Base-by-base conservation (phyloP, 1,140 invertebrate genomes). In the Mya arenaria region DNA sequence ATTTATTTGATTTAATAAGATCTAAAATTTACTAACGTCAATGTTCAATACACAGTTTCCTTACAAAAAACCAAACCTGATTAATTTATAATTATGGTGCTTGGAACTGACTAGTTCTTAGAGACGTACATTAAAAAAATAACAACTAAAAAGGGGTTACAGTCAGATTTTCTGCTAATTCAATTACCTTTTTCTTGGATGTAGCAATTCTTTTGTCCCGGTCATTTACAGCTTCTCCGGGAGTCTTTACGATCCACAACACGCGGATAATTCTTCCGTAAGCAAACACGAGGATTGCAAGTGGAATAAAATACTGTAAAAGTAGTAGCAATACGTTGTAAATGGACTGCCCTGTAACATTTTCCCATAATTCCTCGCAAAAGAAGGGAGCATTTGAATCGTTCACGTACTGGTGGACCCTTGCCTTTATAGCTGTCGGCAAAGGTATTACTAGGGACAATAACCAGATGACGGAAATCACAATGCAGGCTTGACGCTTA, bases 161-260 rank as follows among this genome's bases (percentile, higher is more conserved):
- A n/a, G n/a, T n/a, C n/a, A n/a, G n/a, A n/a, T n/a, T n/a, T n/a
- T n/a, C n/a, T n/a, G n/a, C n/a, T n/a, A n/a, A n/a, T n/a, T n/a
- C n/a, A n/a, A 83, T 94, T 94, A 98, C 97, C 96, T 98, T 98
- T 93, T 96, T 94, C 91, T 98, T 98, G 0, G 97, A 97, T 78
- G 95, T 94, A 1, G 96, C 96, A 93, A 98, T 96, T 65, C 96
- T 94, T 85, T 95, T 94, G 92, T 98, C 97, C 48, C 97, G 92
- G 19, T 94, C 94, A 85, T 96, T 95, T 90, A 97, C 95, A 0
- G 97, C 97, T 92, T 98, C 97, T 0, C 97, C 97, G 0, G 97
- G 97, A 1, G 96, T 95, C 55, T 95, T 94, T 88, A 97, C 96
- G 10, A 97, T 96, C 97, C 97, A 98, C 17, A 98, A 96, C 8